phyloP scores from a whole-genome alignment of 2,888 invertebrate genomes.

The Apodemia duryi region DNA sequence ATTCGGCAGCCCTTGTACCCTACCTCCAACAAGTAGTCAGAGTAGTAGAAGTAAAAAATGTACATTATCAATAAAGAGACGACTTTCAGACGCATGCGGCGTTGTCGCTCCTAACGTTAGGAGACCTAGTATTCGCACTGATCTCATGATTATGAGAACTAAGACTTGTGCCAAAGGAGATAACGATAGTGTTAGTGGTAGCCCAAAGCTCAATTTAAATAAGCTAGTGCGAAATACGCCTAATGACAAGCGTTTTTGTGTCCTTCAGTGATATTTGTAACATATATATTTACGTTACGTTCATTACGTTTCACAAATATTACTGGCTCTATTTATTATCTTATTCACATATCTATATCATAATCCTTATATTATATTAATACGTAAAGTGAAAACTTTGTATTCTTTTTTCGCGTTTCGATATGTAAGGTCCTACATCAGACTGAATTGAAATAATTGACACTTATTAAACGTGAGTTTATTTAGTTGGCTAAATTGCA shows the following conservation, averaged over 20 bases:
- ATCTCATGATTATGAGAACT: conserved; percentile 92
- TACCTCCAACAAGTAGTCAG: conserved; percentile 84
- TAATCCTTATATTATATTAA: too few relatives aligned
- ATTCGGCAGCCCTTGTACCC: conserved; percentile 87
- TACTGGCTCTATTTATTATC: too few relatives aligned
- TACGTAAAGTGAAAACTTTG: too few relatives aligned
- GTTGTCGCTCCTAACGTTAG: conserved; percentile 93
- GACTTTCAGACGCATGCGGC: conserved; percentile 92
- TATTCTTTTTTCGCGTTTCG: too few relatives aligned
- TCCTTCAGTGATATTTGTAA: conserved; percentile 64
- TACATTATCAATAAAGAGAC: conserved; percentile 88
- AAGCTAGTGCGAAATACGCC: conserved; percentile 67
- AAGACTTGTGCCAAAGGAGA: conserved; percentile 88
- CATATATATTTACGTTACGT: too few relatives aligned
- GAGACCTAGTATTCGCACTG: conserved; percentile 92
- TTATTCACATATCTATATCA: too few relatives aligned
- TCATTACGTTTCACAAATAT: too few relatives aligned
- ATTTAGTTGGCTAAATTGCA: too few relatives aligned
- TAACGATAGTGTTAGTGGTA: conserved; percentile 79
- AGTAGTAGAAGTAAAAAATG: conserved; percentile 85
- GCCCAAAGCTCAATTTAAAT: conserved; percentile 72
- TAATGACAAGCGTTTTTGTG: conserved; percentile 67
- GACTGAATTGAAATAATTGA: too few relatives aligned
- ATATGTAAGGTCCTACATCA: too few relatives aligned
- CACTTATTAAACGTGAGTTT: too few relatives aligned